Base-by-base conservation (phyloP, 2,797 vertebrate genomes). In the Lates japonicus region DNA sequence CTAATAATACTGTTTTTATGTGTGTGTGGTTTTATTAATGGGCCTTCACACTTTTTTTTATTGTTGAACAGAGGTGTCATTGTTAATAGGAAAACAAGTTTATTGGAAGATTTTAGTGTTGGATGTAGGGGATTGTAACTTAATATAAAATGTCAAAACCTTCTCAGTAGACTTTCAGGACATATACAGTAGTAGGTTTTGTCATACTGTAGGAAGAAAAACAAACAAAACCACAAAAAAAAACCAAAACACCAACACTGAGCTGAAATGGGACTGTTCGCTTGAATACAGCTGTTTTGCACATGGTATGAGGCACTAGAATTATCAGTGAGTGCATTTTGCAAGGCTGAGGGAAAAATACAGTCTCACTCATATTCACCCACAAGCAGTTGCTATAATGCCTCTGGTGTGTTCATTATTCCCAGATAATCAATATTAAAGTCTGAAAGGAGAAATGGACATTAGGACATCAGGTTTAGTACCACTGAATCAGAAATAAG, bases 301-400 rank as follows among this genome's bases (percentile, higher is more conserved):
- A n/a, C n/a, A n/a, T n/a, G n/a, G n/a, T n/a, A n/a, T n/a, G n/a
- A n/a, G n/a, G n/a, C n/a, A n/a, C n/a, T 70, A 49, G 29, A 79
- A 41, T 83, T 35, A 72, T 61, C 54, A 78, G 17, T 48, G 67
- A 74, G 70, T 60, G 41, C 44, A 70, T 58, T 70, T 57, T 78
- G 31, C n/a, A 58, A 5, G 49, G 35, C 54, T 73, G 16, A 65
- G 64, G 67, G 42, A 46, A 72, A 64, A 74, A 65, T 41, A 33
- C 58, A 22, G 42, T 65, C 68, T 70, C 17, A 51, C 65, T 76
- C 46, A 67, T 64, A 61, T 54, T 58, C 19, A 62, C 71, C 59
- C 31, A 44, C 70, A 86, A 80, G 67, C 55, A 60, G 61, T 37
- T 82, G 35, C 64, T 70, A 69, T 72, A 84, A 66, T 55, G 67